Base-by-base conservation (phyloP, 2,888 invertebrate species). In the Aspidiotus rigidus region DNA sequence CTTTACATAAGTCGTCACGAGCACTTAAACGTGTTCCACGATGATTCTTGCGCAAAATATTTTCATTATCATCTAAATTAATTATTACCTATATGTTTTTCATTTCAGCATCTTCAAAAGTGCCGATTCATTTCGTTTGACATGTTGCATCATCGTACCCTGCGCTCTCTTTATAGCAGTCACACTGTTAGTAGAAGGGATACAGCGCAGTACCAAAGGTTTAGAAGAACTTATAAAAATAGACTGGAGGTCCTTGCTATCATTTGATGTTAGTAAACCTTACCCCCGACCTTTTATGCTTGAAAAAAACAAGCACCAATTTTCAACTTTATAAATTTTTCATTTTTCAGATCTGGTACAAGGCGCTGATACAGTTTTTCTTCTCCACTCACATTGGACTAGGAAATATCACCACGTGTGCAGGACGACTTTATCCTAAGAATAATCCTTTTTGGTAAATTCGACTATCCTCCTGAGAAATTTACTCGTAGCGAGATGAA, bases 361-460 rank as follows among this genome's bases (percentile, higher is more conserved):
- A 83, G 73, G 83, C 84, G 0, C 77, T 83, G 72, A 82, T 85
- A 49, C 86, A 86, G 76, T 82, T 85, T 60, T 79, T 86, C 74
- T 78, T 86, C 75, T 85, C 86, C 0, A 83, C 85, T 2, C 83
- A 85, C 69, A 79, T 85, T 60, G 83, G 84, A 71, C 83, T 85
- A 74, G 86, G 86, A 28, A 83, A 84, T 72, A 80, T 85, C 70
- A 81, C 83, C 42, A 86, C 86, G 59, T 82, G 83, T 57, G 85
- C 85, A 11, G 85, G 85, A 39, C 81, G 83, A 56, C 78, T 85
- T 41, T 85, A 85, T 74, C 82, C 82, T 72, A 82, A 85, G 77
- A 83, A 82, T 62, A 85, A 85, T 77, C 84, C 85, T 42, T 80
- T 85, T 76, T 85, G 85, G 86, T 85, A 64, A 28, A 15, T 15